These are phyloP conservation scores for Odontocerum albicorne DNA, from an alignment of 2,888 invertebrate species.

Conservation along the genomic window DNA sequence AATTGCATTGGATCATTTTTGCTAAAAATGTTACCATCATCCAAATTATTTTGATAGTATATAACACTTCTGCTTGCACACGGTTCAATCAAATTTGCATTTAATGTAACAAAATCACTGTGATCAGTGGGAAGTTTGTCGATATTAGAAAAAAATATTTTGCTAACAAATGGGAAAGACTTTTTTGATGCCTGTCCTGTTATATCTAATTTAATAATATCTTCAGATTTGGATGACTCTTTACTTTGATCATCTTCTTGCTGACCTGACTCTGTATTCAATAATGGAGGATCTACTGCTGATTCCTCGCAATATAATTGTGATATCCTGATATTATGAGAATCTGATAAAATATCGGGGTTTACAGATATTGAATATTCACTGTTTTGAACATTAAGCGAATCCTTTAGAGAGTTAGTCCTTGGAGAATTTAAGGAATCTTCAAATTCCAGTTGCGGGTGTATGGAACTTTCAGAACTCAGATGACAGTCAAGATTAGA, in stretches of 20 bases:
- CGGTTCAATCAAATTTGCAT: too few species aligned
- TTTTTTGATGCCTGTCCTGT: constrained; percentile 48
- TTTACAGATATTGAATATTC: neutral
- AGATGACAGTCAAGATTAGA: constrained; percentile 6
- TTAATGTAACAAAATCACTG: constrained; percentile 28
- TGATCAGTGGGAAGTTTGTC: constrained; percentile 18
- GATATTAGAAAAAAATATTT: constrained; percentile 43
- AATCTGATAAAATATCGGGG: neutral
- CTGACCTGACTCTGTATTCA: constrained; percentile 11
- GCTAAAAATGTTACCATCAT: too few species aligned
- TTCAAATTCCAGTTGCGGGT: constrained; percentile 24
- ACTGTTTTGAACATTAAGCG: neutral
- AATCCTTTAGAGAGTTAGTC: neutral
- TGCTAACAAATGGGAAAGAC: constrained; percentile 46
- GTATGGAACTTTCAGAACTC: constrained; percentile 31
- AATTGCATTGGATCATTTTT: too few species aligned
- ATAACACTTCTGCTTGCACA: too few species aligned
- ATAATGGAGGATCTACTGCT: constrained; percentile 24
- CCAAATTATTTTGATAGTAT: too few species aligned
- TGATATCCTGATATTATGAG: constrained; percentile 8
- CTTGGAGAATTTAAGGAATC: constrained; percentile 18
- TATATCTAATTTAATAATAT: constrained; percentile 55
- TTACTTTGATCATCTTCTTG: constrained; percentile 1
- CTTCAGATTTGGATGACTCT: constrained; percentile 44
- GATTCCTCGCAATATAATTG: constrained; percentile 19